Evolutionary conservation across 1,140 invertebrate genomes (phyloP), one percentile per base, ranked within the genome.

Genomic region (Elymnias hypermnestra): DNA sequence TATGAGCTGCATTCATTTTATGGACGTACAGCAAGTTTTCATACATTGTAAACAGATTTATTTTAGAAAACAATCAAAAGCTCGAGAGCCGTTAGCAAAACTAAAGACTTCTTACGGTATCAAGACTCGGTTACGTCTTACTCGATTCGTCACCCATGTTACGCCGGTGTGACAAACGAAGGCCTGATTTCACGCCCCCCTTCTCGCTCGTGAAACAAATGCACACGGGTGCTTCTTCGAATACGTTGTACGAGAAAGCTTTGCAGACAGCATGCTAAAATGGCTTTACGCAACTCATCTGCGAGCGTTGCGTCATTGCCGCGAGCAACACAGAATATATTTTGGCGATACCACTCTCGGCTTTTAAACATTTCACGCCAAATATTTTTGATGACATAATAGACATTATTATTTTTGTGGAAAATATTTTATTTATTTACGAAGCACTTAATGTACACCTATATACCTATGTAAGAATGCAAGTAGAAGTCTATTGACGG

Each of bases 171-270:
- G 59, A 68, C 72, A 72, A 69, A 62, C 60, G 61, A 36, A 61
- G 55, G 66, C 66, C 64, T 63, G 56, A 81, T 79, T 82, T 77
- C 71, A 82, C 71, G 74, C 66, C 65, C 56, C 45, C 55, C 15
- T 66, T 60, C 55, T 59, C 59, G 35, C 53, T 59, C 61, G 38
- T 45, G 53, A 42, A 47, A 72, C 67, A 69, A 73, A 72, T 58
- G 62, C 46, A 9, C 43, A 26, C 71, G 74, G 77, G 77, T 78
- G 74, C 73, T 69, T 61, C 59, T 44, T 41, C 60, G 57, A 57
- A 63, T 54, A 51, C 47, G 57, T 47, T 60, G 56, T 57, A 41
- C 57, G 68, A 69, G 73, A 81, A 73, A 75, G 70, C 74, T 73
- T 42, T 40, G 63, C 59, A 51, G 57, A 49, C 67, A 52, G 72